Percentiles rank a stretch among this genome's conserved stretches.
Evolutionary conservation across 1,140 invertebrate species (phyloP).

Genomic region (Lycorma delicatula): DNA sequence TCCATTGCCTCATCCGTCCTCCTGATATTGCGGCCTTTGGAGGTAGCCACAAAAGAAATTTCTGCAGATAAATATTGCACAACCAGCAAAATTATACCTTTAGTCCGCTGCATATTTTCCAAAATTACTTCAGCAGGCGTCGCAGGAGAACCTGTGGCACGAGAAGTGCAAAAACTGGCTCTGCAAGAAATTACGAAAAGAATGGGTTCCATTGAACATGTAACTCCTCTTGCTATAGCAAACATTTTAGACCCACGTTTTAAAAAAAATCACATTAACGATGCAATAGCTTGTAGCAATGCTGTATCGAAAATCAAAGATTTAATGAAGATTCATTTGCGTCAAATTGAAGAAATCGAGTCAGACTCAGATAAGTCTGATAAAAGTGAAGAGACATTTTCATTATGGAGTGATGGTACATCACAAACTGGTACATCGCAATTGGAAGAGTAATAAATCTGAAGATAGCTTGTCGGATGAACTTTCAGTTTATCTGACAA

Average conservation of each 20-base stretch:
- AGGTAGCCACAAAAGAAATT: constrained; percentile 8
- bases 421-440: too few relatives aligned
- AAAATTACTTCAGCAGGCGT: background rate
- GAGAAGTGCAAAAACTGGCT: constrained; percentile 5
- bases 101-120: constrained; percentile 7
- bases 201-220: constrained; percentile 23
- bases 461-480: too few relatives aligned
- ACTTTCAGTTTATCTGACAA: too few relatives aligned
- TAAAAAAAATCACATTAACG: constrained; percentile 30
- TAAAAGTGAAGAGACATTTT: too few relatives aligned
- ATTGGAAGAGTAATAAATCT: too few relatives aligned
- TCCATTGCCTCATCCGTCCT: constrained; percentile 12
- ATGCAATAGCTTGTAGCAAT: background rate
- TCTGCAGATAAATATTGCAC: constrained; percentile 13
- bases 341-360: too few relatives aligned
- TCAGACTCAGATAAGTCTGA: too few relatives aligned
- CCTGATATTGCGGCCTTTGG: constrained; percentile 7
- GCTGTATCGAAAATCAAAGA: too few relatives aligned
- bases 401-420: too few relatives aligned
- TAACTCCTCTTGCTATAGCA: constrained; percentile 27
- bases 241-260: constrained; percentile 37
- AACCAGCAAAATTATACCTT: constrained; percentile 8
- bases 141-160: constrained; percentile 3
- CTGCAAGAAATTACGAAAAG: constrained; percentile 1
- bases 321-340: too few relatives aligned